Evolutionary conservation across 2,797 vertebrate genomes (phyloP).

Genomic region (Orientallactaga sibirica): DNA sequence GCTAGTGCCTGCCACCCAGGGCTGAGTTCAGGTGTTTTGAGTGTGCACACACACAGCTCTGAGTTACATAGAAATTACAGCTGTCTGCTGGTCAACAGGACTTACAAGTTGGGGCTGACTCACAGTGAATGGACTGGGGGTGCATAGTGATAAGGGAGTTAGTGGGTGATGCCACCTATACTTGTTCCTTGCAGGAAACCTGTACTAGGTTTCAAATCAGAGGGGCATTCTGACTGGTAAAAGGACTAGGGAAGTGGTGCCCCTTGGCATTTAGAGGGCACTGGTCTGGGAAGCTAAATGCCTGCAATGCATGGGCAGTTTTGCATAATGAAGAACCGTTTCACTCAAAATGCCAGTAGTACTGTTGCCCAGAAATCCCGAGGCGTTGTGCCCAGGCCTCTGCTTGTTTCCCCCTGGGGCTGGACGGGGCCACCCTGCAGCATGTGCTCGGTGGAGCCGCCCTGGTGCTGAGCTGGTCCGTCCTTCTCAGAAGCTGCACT

Average conservation of each 20-base stretch:
- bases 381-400: not conserved
- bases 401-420: not conserved
- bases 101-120: not conserved
- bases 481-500: not conserved
- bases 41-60: not conserved
- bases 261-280: not conserved
- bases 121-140: not conserved
- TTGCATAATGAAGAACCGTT: not conserved
- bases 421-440: not conserved
- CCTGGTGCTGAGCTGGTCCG: not conserved
- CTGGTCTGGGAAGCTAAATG: not conserved
- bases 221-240: not conserved
- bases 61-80: not conserved
- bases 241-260: not conserved
- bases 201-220: not conserved
- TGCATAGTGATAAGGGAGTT: not conserved
- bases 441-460: rapidly evolving
- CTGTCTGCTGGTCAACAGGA: not conserved
- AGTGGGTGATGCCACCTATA: not conserved
- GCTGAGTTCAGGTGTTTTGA: not conserved
- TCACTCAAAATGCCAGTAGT: not conserved
- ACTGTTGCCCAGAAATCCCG: not conserved
- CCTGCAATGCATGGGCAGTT: constrained; percentile 7
- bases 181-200: not conserved
- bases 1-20: not conserved